Evolutionary conservation across 2,888 invertebrate species (phyloP), one percentile per base, ranked within the genome.

Genomic region (Corbicula japonica): DNA sequence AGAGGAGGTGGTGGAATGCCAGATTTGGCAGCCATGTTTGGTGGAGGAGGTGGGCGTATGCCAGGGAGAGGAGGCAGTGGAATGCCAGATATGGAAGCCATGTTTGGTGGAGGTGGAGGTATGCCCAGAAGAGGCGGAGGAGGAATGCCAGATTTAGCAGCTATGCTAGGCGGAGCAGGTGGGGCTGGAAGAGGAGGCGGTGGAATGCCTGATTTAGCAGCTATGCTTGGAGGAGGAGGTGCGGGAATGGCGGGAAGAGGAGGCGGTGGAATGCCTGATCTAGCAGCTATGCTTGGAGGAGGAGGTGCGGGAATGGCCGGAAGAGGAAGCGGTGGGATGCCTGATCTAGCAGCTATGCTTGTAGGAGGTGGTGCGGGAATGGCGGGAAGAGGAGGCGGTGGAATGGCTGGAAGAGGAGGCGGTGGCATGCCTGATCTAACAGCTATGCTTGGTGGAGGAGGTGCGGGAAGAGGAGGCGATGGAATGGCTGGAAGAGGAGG

Each of bases 181-280:
- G 46, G 46, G 6, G 46, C 5, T 4, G n/a, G 50, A 8, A 23
- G 48, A 10, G 18, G 23, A 4, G 48, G 8, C 18, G 48, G 48
- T 48, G 48, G 48, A 10, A 48, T 48, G 48, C 48, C 48, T 48
- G 48, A 48, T 48, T 21, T 48, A 23, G 8, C 48, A n/a, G n/a
- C 48, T 4, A 6, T 48, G 6, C 48, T 48, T 48, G 48, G 8
- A 4, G 48, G 48, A 10, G 4, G 48, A 48, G 4, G 23, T 46
- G 46, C n/a, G 44, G 54, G 1, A 28, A 21, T 10, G 6, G 46
- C 5, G 3, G n/a, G 50, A 8, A 12, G 32, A 23, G 38, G 41
- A 61, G 61, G 61, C 12, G 41, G 8, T 3, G 60, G 61, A 1
- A 41, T 44, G 18, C 21, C 38, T 10, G 60, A 41, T 32, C 4